Base-by-base conservation (phyloP, 2,797 vertebrate genomes). In the Hemitrygon akajei region DNA sequence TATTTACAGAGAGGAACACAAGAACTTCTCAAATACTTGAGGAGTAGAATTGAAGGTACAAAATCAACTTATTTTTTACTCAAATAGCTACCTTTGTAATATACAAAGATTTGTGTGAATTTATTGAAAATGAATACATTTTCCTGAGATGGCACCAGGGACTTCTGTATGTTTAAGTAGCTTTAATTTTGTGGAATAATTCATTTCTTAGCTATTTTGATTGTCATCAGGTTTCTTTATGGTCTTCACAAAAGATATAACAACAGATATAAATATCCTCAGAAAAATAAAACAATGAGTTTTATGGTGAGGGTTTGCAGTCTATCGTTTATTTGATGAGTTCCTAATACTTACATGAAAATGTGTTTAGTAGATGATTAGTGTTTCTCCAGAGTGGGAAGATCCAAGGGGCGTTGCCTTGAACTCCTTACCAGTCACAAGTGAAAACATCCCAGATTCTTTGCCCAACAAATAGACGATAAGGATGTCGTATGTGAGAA, bases 41-140 rank as follows among this genome's bases (percentile, higher is more conserved):
- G 96, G 95, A 98, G 98, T 96, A 97, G 98, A 97, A 97, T 99
- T 94, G 96, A 97, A 99, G 98, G 99, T 99, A 97, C 58, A 91
- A 37, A 56, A 37, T 18, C 3, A 66, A 56, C 40, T 66, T 58
- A 47, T n/a, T 34, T 16, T 66, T 37, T 47, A 47, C 47, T 47
- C 16, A 37, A 37, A 66, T 34, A n/a, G 18, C 86, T 89, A 89
- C 4, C 47, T 47, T 47, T 69, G 34, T 11, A 34, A 18, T n/a
- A 16, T 79, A 37, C 77, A 14, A 47, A n/a, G n/a, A n/a, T n/a
- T n/a, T 18, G n/a, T 79, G 3, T 79, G 37, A 79, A 37, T 79
- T 40, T 80, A 80, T 40, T 80, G 34, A 80, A 37, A 80, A 80
- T 37, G 2, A 80, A 20, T 80, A 37, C 3, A 80, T 7, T 80